phyloP scores from a whole-genome alignment of 2,797 vertebrate species.

The Salmo trutta region DNA sequence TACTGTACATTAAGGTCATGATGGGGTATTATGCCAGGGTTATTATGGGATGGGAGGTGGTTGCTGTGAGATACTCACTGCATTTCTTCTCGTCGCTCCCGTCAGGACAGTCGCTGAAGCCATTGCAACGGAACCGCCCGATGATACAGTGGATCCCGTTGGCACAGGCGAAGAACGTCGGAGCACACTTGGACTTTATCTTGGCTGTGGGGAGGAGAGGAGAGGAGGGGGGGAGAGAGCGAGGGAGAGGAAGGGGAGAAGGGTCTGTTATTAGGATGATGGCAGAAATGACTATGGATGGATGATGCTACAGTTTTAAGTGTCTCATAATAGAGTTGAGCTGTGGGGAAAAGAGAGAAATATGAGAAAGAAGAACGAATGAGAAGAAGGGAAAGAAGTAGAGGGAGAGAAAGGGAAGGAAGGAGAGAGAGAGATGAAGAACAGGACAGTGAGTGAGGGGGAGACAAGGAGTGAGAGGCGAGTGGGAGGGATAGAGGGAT shows the following conservation, averaged over 20 bases:
- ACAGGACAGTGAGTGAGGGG: not conserved
- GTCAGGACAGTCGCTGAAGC: conserved; percentile 93
- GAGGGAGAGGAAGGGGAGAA: conserved; percentile 11
- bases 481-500: not conserved
- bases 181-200: conserved; percentile 89
- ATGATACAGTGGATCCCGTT: conserved; percentile 97
- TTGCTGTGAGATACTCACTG: conserved; percentile 82
- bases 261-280: conserved; percentile 26
- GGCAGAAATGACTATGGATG: conserved; percentile 2
- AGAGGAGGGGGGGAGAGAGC: conserved; percentile 19
- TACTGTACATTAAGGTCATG: not conserved
- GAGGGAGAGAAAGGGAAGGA: not conserved
- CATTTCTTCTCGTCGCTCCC: conserved; percentile 97
- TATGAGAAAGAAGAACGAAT: not conserved
- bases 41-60: conserved; percentile 4
- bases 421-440: not conserved
- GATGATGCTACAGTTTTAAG: conserved; percentile 32
- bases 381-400: not conserved
- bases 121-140: conserved; percentile 94
- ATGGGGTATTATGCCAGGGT: not conserved
- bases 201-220: conserved; percentile 77
- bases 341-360: conserved; percentile 12
- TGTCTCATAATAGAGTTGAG: conserved; percentile 44
- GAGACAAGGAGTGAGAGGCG: not conserved
- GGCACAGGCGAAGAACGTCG: conserved; percentile 92